Evolutionary conservation across 2,888 invertebrate species (phyloP), one percentile per base, ranked within the genome.

Genomic region (Nomada flava): DNA sequence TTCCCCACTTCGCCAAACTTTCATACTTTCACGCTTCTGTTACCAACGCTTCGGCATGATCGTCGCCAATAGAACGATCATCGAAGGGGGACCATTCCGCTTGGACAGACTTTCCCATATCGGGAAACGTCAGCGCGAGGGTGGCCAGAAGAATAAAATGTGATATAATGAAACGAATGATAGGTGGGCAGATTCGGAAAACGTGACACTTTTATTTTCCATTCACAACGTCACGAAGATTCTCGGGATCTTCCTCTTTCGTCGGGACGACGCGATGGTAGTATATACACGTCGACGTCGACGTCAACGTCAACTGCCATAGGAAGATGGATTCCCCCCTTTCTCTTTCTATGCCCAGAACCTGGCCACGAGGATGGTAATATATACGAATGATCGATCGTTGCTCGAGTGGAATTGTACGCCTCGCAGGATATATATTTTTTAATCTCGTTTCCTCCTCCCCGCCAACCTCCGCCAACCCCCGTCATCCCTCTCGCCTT

Each of bases 341-440:
- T 80, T 85, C 83, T 81, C 76, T 76, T 70, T 71, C 64, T 62
- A 52, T 23, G 18, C 73, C 42, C 75, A 29, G 55, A 67, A 47
- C 72, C 60, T 26, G 57, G 47, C 29, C 67, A 65, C 47, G 55
- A 63, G 67, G 79, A 78, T 82, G 78, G 76, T 84, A 84, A 88
- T 86, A 70, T 60, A 78, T 67, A 79, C 71, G 79, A 86, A 87
- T 87, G 86, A 87, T 87, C 87, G 87, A 87, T 88, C 86, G 87
- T 73, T 70, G 72, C 70, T 75, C 67, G 68, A 74, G 76, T 75
- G 75, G 78, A 77, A 87, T 78, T 79, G 76, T 79, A 69, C 73
- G 60, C 65, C 76, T 75, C 53, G 59, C 71, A 63, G 57, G 81
- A 79, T 82, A 79, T 80, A 82, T 80, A 82, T 87, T 87, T 87